Evolutionary conservation across 2,888 invertebrate genomes (phyloP).

Genomic region (Trachelus iudaicus): DNA sequence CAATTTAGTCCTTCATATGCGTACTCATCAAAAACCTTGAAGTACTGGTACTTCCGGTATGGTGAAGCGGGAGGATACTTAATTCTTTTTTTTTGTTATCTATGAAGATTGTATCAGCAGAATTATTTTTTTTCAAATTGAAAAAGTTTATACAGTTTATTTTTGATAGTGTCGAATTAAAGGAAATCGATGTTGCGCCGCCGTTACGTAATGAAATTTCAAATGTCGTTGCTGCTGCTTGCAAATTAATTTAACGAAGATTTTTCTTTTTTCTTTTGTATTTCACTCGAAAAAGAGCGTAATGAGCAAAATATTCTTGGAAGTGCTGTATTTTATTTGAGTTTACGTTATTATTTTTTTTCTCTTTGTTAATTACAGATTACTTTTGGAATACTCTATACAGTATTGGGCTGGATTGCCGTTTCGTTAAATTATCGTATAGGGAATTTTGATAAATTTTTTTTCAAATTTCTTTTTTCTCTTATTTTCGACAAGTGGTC

Average conservation of each 20-base stretch:
- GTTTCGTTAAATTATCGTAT: background rate
- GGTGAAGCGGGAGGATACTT: background rate
- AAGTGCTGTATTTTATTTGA: background rate
- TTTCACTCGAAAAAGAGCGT: background rate
- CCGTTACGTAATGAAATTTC: background rate
- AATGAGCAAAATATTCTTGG: background rate
- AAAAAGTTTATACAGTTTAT: background rate
- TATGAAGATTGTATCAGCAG: background rate
- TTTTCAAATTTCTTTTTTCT: background rate
- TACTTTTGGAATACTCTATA: background rate
- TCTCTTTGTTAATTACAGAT: background rate
- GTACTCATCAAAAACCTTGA: conserved; percentile 63
- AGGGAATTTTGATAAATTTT: background rate
- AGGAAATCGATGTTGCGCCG: background rate
- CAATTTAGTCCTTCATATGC: conserved; percentile 68
- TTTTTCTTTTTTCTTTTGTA: background rate
- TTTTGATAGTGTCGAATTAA: background rate
- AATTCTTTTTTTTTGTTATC: background rate
- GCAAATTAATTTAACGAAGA: background rate
- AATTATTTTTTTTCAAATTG: background rate
- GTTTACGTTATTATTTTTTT: background rate
- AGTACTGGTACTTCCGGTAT: background rate
- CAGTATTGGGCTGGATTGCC: background rate
- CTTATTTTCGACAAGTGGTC: background rate
- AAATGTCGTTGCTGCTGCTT: background rate